These are phyloP conservation scores for Lepidotrigona ventralis DNA, from an alignment of 1,140 invertebrate genomes.

Conservation along the genomic window DNA sequence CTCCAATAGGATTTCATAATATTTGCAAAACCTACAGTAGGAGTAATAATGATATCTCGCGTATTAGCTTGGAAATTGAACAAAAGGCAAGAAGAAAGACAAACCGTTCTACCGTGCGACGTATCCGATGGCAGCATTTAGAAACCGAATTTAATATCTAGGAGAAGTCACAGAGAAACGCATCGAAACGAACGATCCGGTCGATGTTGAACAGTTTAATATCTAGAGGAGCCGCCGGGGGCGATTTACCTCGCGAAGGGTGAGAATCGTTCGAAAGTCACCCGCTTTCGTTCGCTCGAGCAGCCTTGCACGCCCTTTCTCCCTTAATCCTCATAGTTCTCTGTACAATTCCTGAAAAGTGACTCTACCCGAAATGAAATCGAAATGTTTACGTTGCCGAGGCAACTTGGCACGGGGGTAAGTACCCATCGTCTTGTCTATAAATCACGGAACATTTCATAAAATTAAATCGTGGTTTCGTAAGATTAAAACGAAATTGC, in stretches of 20 bases:
- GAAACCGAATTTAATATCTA: conserved; percentile 66
- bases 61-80: not conserved
- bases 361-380: conserved; percentile 55
- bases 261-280: conserved; percentile 59
- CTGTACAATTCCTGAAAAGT: conserved; percentile 36
- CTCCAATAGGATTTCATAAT: too few species aligned
- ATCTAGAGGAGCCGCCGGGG: conserved; percentile 56
- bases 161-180: conserved; percentile 57
- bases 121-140: conserved; percentile 58
- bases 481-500: too few species aligned
- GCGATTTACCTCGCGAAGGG: conserved; percentile 58
- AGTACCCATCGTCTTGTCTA: not conserved
- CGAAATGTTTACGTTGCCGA: conserved; percentile 32
- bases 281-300: conserved; percentile 58
- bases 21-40: not conserved
- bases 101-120: conserved; percentile 23
- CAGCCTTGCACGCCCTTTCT: conserved; percentile 37
- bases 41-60: not conserved
- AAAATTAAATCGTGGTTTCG: too few species aligned
- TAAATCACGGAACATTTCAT: too few species aligned
- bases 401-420: too few species aligned
- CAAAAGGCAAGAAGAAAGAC: not conserved
- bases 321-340: conserved; percentile 50
- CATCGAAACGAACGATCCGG: conserved; percentile 64
- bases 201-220: conserved; percentile 66